A percentile compares a stretch with the other conserved stretches of the same genome.
Evolutionary conservation across 2,888 invertebrate genomes (phyloP).

Genomic region (Noctua pronuba): DNA sequence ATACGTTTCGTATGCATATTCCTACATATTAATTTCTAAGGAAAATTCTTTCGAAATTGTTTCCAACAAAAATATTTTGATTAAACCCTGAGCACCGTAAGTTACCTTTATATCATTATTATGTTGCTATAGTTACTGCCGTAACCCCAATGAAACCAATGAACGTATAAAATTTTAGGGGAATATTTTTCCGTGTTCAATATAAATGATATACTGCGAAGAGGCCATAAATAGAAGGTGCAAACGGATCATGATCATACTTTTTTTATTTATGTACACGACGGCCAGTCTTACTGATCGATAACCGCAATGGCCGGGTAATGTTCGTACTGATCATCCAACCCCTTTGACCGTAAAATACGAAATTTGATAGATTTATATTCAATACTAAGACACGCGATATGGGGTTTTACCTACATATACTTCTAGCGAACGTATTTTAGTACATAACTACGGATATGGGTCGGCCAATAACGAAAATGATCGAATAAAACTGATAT

Average conservation of each 20-base stretch:
- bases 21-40: constrained; percentile 40
- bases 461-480: constrained; percentile 32
- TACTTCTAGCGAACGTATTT: constrained; percentile 31
- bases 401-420: constrained; percentile 34
- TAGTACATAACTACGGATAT: constrained; percentile 3
- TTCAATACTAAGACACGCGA: constrained; percentile 58
- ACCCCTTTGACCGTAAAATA: constrained; percentile 57
- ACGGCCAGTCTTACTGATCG: constrained; percentile 58
- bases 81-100: constrained; percentile 46
- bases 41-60: constrained; percentile 48
- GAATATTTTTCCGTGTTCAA: constrained; percentile 72
- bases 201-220: constrained; percentile 74
- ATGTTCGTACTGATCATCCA: constrained; percentile 46
- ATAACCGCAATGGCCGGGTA: constrained; percentile 56
- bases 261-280: constrained; percentile 64
- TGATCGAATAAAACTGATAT: constrained; percentile 49
- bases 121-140: constrained; percentile 69
- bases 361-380: constrained; percentile 59
- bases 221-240: constrained; percentile 73
- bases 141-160: constrained; percentile 74
- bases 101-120: constrained; percentile 62
- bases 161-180: constrained; percentile 73
- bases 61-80: constrained; percentile 53
- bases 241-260: constrained; percentile 68
- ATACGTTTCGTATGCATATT: constrained; percentile 13